These are phyloP conservation scores for Vespertilio murinus DNA, from an alignment of 2,797 vertebrate genomes.

Conservation along the genomic window DNA sequence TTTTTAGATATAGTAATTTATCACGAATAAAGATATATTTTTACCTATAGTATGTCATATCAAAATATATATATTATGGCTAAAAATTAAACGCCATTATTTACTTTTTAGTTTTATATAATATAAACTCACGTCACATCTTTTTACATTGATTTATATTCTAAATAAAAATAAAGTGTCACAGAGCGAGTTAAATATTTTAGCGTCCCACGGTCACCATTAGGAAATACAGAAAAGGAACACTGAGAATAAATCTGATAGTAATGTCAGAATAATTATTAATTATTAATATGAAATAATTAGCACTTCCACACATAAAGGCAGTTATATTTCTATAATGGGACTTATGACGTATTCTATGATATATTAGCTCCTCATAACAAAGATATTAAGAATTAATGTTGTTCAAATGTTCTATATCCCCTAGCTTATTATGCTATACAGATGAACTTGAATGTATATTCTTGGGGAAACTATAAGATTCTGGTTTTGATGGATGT, in stretches of 20 bases:
- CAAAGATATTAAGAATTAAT: not conserved
- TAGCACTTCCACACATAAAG: not conserved
- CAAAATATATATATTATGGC: not conserved
- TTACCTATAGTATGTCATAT: not conserved
- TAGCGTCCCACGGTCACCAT: conserved; percentile 8
- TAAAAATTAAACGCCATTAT: not conserved
- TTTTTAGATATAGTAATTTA: conserved; percentile 20
- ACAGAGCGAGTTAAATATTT: not conserved
- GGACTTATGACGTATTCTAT: not conserved
- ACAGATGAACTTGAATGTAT: conserved; percentile 6
- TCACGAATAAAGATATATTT: not conserved
- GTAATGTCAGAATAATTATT: not conserved
- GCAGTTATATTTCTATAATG: not conserved
- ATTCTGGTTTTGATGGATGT: not conserved
- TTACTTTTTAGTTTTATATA: not conserved
- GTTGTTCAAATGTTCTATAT: not conserved
- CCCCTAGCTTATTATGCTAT: not conserved
- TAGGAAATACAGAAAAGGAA: conserved; percentile 14
- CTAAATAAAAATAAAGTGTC: conserved; percentile 21
- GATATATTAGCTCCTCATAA: not conserved
- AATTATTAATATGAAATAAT: conserved; percentile 34
- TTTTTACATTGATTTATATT: not conserved
- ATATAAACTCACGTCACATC: not conserved
- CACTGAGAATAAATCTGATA: conserved; percentile 32
- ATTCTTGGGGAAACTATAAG: not conserved